Evolutionary conservation across 2,888 invertebrate genomes (phyloP), one percentile per base, ranked within the genome.

Genomic region (Cantharis rufa): DNA sequence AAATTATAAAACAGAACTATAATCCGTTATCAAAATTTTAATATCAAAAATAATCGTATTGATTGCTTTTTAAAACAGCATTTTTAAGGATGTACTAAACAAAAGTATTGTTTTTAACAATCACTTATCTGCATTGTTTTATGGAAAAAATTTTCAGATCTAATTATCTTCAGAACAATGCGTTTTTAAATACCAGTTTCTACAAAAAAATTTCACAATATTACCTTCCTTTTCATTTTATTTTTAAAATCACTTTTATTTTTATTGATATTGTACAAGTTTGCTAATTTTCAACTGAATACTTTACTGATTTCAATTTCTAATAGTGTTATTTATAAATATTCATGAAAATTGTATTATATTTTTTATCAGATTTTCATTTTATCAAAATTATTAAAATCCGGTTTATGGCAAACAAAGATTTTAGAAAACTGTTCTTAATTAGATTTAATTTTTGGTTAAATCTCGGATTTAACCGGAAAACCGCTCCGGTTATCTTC

Each of bases 41-140:
- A 32, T 32, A 32, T 13, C 1, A 13, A 32, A 48, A 48, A 48
- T 9, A n/a, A 48, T 48, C n/a, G n/a, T 48, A 48, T 48, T 7
- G 48, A 48, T 48, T 48, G 48, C n/a, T 9, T 48, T 48, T n/a
- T 1, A n/a, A 48, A 32, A 4, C 11, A 32, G 11, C 32, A 32
- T 13, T 32, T 48, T 7, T 48, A 48, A 48, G 48, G 48, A 48
- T 48, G 48, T 48, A 2, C 13, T n/a, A 69, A 74, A 74, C 18
- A n/a, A 74, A 62, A 16, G 74, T 74, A 74, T 74, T 74, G 74
- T 74, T 74, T 73, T 70, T 13, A 70, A 32, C 74, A 63, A 74
- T 74, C 69, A 63, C 70, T 74, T 69, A 74, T 74, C 70, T 64
- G 63, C 63, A 63, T 70, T 70, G 15, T 66, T 15, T 69, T 16